Percentiles rank a stretch among this genome's conserved stretches.
Evolutionary conservation across 2,888 invertebrate species (phyloP).

Genomic region (Phyto melanocephala): DNA sequence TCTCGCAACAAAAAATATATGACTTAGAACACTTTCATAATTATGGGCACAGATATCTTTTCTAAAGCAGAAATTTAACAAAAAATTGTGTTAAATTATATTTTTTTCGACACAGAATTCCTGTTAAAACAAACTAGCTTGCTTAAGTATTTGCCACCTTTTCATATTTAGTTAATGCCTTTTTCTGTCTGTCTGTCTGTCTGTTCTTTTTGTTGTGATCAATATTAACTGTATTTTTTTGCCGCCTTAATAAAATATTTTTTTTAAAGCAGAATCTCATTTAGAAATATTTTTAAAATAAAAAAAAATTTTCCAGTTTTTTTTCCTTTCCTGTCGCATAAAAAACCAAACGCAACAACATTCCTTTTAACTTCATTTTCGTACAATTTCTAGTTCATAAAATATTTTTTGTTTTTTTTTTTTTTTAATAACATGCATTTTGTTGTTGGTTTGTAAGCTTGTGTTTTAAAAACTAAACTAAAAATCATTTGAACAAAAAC

Average conservation of each 20-base stretch:
- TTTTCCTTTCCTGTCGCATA: background rate
- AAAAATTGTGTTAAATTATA: too few species aligned
- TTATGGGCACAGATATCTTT: too few species aligned
- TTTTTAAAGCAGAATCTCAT: background rate
- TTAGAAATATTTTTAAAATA: background rate
- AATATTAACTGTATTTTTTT: too few species aligned
- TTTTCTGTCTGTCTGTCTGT: too few species aligned
- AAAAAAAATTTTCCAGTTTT: conserved; percentile 7
- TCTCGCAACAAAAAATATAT: too few species aligned
- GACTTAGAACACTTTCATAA: too few species aligned
- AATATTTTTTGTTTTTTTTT: conserved; percentile 10
- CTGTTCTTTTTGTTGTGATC: too few species aligned
- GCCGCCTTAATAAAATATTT: conserved; percentile 12
- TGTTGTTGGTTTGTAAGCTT: conserved; percentile 44
- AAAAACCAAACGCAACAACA: conserved; percentile 5
- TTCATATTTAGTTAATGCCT: too few species aligned
- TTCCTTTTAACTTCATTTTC: conserved; percentile 22
- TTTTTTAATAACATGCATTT: conserved; percentile 53
- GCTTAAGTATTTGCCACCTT: too few species aligned
- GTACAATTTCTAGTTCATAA: conserved; percentile 50
- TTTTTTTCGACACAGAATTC: too few species aligned
- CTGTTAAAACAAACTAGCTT: too few species aligned
- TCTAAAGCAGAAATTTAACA: too few species aligned
- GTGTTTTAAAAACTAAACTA: conserved; percentile 31
- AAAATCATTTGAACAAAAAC: conserved; percentile 26